Conservation (phyloP, 1,140 invertebrate genomes). For the Platyura marginata region DNA sequence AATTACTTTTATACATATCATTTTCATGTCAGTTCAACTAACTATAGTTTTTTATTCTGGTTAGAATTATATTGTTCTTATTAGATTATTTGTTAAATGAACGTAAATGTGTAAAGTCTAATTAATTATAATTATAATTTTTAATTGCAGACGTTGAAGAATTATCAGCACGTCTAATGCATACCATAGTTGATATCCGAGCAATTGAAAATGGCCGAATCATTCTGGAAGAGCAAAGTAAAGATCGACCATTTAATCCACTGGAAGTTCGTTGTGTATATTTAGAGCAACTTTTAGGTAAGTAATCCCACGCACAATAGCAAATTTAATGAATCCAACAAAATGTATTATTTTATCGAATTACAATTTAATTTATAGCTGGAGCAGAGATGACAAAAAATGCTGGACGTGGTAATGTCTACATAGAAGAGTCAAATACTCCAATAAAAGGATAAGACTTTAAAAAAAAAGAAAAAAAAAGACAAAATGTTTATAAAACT, state of each 20-base stretch:
- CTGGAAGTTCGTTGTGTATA: not conserved
- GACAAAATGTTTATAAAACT: too few relatives aligned
- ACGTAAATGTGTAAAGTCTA: too few relatives aligned
- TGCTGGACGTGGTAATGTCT: not conserved
- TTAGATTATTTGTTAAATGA: too few relatives aligned
- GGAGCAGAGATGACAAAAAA: not conserved
- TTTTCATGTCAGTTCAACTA: too few relatives aligned
- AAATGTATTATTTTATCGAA: not conserved
- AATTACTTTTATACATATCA: too few relatives aligned
- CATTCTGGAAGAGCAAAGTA: not conserved
- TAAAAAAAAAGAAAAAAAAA: too few relatives aligned
- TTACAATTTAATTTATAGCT: not conserved
- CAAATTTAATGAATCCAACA: not conserved
- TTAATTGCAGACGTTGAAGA: not conserved
- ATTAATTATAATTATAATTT: too few relatives aligned
- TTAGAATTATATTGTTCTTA: too few relatives aligned
- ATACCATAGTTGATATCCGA: not conserved
- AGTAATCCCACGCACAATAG: not conserved
- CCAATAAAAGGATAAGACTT: too few relatives aligned
- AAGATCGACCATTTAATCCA: not conserved
- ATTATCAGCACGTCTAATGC: constrained; percentile 1
- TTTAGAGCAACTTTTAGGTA: not conserved
- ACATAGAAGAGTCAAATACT: not conserved
- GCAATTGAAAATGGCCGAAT: not conserved
- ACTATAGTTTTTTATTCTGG: too few relatives aligned